Conservation (phyloP, 35 echinoderm and acorn worm genomes). For the Heliocidaris erythrogramma region DNA sequence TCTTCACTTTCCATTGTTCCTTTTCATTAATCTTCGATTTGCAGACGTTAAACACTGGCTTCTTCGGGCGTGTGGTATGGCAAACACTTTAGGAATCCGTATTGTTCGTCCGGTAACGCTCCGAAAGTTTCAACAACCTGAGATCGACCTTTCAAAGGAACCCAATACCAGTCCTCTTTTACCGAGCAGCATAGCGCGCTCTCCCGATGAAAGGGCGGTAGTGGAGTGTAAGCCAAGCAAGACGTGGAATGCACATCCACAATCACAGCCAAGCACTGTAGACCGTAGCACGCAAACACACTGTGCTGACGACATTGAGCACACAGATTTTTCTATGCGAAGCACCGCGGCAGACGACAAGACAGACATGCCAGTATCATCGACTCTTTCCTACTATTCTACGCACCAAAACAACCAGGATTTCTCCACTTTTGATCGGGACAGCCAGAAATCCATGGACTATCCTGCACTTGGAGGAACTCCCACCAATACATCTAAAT, state of each 20-base stretch:
- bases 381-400: neutral
- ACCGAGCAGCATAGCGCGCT: neutral
- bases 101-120: slow-evolving; percentile 7
- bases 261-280: neutral
- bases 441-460: neutral
- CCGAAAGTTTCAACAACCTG: slow-evolving; percentile 9
- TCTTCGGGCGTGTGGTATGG: neutral
- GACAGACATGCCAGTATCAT: neutral
- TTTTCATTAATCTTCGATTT: neutral
- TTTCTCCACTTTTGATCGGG: neutral
- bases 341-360: neutral
- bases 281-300: slow-evolving; percentile 8
- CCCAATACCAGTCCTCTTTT: neutral
- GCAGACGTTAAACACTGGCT: neutral
- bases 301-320: neutral
- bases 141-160: slow-evolving; percentile 1
- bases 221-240: neutral
- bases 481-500: neutral
- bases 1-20: neutral
- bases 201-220: neutral
- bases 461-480: neutral
- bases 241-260: neutral
- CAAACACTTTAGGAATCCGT: slow-evolving; percentile 16
- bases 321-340: neutral
- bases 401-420: neutral